phyloP scores from a whole-genome alignment of 2,888 invertebrate species.

The Lapara coniferarum region DNA sequence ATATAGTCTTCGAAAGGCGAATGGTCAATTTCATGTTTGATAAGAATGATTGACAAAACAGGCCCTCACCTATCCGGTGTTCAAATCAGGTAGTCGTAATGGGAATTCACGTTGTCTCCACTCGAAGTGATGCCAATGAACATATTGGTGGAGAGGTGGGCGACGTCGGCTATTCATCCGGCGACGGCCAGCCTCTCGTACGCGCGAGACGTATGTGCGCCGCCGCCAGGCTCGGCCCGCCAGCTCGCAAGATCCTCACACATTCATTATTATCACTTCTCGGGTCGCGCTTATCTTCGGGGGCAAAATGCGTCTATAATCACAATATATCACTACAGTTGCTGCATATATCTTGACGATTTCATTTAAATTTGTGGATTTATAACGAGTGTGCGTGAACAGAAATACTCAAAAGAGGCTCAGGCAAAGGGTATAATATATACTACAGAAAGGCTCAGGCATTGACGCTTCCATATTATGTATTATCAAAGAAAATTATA shows the following conservation, averaged over 20 bases:
- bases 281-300: slow-evolving; percentile 69
- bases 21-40: slow-evolving; percentile 50
- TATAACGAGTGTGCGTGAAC: not conserved
- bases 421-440: too few species aligned
- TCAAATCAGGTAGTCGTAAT: slow-evolving; percentile 82
- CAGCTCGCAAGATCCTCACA: slow-evolving; percentile 46
- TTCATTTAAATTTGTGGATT: not conserved
- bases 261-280: slow-evolving; percentile 58
- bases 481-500: too few species aligned
- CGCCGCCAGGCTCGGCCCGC: slow-evolving; percentile 32
- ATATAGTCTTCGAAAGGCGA: slow-evolving; percentile 44
- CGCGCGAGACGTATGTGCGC: slow-evolving; percentile 47
- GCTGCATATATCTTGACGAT: slow-evolving; percentile 2
- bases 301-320: slow-evolving; percentile 68
- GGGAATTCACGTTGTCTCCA: slow-evolving; percentile 79
- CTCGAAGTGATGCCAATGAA: slow-evolving; percentile 80
- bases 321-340: slow-evolving; percentile 46
- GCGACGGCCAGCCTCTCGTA: slow-evolving; percentile 51
- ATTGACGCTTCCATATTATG: too few species aligned
- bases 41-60: slow-evolving; percentile 47
- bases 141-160: slow-evolving; percentile 64
- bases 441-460: too few species aligned
- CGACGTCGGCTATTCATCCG: slow-evolving; percentile 35
- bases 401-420: too few species aligned
- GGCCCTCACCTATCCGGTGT: slow-evolving; percentile 62